phyloP scores from a whole-genome alignment of 2,888 invertebrate genomes.

The Drosophila eohydei region DNA sequence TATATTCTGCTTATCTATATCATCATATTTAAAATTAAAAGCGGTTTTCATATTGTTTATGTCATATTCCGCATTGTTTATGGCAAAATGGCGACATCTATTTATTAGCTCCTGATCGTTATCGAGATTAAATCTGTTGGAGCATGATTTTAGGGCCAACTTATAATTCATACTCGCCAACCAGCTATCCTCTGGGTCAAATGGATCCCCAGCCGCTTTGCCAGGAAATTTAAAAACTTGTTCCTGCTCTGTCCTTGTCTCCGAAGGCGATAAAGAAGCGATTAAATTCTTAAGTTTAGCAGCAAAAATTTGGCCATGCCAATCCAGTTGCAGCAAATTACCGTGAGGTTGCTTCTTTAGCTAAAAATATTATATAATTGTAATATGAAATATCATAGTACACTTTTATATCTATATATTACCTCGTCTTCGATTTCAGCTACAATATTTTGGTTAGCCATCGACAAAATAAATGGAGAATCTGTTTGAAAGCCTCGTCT shows the following conservation, averaged over 20 bases:
- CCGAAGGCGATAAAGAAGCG: background rate
- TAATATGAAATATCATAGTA: background rate
- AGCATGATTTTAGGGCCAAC: constrained; percentile 26
- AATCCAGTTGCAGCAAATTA: constrained; percentile 26
- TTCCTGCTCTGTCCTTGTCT: no score
- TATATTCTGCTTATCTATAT: constrained; percentile 13
- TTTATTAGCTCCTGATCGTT: constrained; percentile 24
- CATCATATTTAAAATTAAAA: constrained; percentile 38
- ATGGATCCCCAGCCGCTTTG: constrained; percentile 23
- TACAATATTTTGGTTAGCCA: background rate
- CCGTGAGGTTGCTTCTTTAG: constrained; percentile 4
- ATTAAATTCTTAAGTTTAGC: constrained; percentile 15
- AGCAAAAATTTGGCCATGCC: constrained; percentile 10
- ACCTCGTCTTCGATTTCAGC: constrained; percentile 18
- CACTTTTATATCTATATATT: background rate
- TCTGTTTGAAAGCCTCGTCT: background rate
- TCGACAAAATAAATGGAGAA: constrained; percentile 23
- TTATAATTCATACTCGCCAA: constrained; percentile 21
- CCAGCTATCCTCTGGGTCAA: constrained; percentile 21
- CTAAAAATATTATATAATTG: constrained; percentile 1
- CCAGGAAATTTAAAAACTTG: constrained; percentile 24
- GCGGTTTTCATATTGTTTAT: constrained; percentile 16
- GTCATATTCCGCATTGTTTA: constrained; percentile 19
- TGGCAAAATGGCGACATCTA: constrained; percentile 20
- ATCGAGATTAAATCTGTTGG: constrained; percentile 18